Evolutionary conservation across 2,888 invertebrate species (phyloP), one percentile per base, ranked within the genome.

Genomic region (Ochropleura plecta): DNA sequence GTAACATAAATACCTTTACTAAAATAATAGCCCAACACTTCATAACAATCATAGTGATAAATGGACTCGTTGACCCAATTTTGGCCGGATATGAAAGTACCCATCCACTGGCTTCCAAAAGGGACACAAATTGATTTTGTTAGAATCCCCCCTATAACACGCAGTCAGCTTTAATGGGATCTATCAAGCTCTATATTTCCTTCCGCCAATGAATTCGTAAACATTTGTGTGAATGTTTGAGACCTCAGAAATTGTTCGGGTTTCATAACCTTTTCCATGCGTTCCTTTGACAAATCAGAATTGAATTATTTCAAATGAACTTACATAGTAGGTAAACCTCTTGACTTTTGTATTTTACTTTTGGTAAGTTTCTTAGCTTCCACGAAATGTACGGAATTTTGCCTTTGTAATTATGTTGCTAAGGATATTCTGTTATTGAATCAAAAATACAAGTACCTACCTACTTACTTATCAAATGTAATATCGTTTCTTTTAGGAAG

Each of bases 41-140:
- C 53, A 69, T 59, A 60, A 72, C 57, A 78, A 65, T 65, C 59
- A 49, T 14, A 40, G 10, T 79, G 78, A 73, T 73, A 79, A 79
- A 79, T 79, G 60, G 60, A 55, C 76, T 48, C 16, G 53, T 66
- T 49, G 60, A 73, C 68, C 74, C 76, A 79, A 64, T 76, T 76
- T 70, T 16, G 40, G 7, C 30, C 14, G 48, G 57, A 63, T 67
- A 76, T 76, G 57, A 70, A 76, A 81, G 76, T 55, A 62, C 49
- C 20, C 6, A 62, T 20, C 44, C n/a, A 12, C 18, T 46, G 14
- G 6, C 18, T 20, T 44, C 16, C 8, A 80, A 73, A 6, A 42
- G 53, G 53, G 59, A 65, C 55, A 12, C 30, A 70, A 81, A 66
- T 67, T 67, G 66, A 75, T 81, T 75, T 63, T 75, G 46, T 44